Conservation (phyloP, 2,797 vertebrate species). For the Myotis planiceps region DNA sequence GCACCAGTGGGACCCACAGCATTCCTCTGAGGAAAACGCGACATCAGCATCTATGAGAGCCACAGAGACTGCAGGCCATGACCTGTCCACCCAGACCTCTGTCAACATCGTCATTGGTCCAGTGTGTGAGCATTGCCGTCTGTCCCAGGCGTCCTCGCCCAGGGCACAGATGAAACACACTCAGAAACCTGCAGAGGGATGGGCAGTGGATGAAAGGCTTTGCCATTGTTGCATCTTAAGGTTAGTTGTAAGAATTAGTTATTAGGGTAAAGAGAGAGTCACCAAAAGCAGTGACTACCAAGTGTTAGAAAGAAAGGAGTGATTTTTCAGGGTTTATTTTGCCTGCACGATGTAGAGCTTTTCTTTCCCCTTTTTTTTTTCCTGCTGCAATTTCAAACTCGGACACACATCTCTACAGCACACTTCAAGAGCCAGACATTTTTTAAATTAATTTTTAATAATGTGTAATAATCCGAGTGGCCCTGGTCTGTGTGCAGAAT, state of each 20-base stretch:
- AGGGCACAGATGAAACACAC: background rate
- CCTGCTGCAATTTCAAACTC: conserved; percentile 38
- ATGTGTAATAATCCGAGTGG: conserved; percentile 90
- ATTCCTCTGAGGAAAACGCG: accelerated
- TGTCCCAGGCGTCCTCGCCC: accelerated
- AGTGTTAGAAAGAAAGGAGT: background rate
- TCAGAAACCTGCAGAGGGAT: accelerated
- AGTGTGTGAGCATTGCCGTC: accelerated
- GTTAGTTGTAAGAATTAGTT: background rate
- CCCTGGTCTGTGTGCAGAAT: conserved; percentile 87
- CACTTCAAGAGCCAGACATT: conserved; percentile 81
- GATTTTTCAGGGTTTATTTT: conserved; percentile 60
- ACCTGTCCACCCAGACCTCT: accelerated
- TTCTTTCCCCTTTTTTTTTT: conserved; percentile 21
- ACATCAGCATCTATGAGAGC: accelerated
- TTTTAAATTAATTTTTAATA: conserved; percentile 92
- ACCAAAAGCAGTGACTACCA: background rate
- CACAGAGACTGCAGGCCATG: accelerated
- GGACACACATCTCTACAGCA: conserved; percentile 73
- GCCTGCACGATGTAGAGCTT: background rate
- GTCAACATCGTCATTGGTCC: accelerated
- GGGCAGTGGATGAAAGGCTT: accelerated
- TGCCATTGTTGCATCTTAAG: accelerated
- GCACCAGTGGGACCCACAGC: accelerated
- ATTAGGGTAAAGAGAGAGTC: background rate